These are phyloP conservation scores for Ornithoptera alexandrae DNA, from an alignment of 2,888 invertebrate species.

Conservation along the genomic window DNA sequence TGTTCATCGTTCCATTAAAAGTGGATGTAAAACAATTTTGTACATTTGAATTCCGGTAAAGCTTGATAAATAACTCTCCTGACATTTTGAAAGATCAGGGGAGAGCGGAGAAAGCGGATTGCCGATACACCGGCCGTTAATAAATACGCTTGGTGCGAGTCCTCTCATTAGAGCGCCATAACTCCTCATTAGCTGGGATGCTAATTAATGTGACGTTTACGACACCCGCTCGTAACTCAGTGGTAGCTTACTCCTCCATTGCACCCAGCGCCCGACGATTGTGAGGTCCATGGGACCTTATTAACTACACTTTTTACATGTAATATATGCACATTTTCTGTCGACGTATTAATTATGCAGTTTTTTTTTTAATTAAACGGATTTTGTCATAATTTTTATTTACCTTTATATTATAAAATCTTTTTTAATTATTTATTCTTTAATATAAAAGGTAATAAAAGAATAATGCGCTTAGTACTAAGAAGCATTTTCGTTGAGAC, in stretches of 20 bases:
- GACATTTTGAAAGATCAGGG: constrained; percentile 20
- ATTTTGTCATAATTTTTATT: background rate
- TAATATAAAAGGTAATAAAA: no score
- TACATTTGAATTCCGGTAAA: constrained; percentile 15
- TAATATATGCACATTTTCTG: constrained; percentile 4
- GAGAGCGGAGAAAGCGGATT: constrained; percentile 29
- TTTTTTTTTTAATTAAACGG: background rate
- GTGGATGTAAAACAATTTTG: background rate
- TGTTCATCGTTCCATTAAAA: background rate
- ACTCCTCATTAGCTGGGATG: constrained; percentile 78
- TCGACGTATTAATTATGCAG: background rate
- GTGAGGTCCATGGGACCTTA: constrained; percentile 31
- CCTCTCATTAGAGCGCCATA: constrained; percentile 77
- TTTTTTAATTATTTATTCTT: no score
- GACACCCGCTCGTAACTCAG: constrained; percentile 60
- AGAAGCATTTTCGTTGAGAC: no score
- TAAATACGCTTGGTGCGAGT: constrained; percentile 67
- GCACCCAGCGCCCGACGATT: constrained; percentile 31
- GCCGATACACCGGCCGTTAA: constrained; percentile 40
- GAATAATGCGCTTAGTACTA: no score
- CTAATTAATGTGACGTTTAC: constrained; percentile 79
- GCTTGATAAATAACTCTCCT: constrained; percentile 21
- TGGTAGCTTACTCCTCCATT: constrained; percentile 26
- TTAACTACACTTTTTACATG: constrained; percentile 31
- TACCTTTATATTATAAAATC: no score